Base-by-base conservation (phyloP, 2,113 vertebrate genomes). In the Cettia cetti region DNA sequence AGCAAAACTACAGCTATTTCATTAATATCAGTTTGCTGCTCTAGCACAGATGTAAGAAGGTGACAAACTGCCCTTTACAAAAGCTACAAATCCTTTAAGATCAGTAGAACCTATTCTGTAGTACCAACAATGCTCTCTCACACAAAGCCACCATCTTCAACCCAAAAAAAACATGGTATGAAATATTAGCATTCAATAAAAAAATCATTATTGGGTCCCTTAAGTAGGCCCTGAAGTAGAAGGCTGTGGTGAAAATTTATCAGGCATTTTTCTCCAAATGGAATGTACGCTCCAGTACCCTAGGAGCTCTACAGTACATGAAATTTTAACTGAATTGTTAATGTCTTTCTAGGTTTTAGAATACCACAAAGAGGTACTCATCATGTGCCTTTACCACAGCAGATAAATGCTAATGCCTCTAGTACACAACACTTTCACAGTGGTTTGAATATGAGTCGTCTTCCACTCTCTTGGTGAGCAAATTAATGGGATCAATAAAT, bases 281-380 rank as follows among this genome's bases (percentile, higher is more conserved):
- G 90, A 97, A 57, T 78, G 72, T 39, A 94, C 0, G 54, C 92
- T 97, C 96, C 94, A 95, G 69, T 80, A 92, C 81, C 91, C 64
- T 85, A 89, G 95, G 87, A 97, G 94, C 89, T 82, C 66, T 56
- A 35, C 1, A 70, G 83, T 27, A 94, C 95, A 98, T 97, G 92
- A 97, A 97, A 97, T 96, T 98, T 97, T 98, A 97, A 98, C 91
- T 1, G 86, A 97, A 97, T 96, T 97, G 89, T 97, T 96, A 98
- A 97, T 98, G 97, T 86, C 96, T 97, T 98, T 97, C 96, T 96
- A 98, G 95, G 97, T 97, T 98, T 97, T 97, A 93, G 6, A 93
- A 97, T 93, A 93, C 97, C 98, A 95, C 97, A 97, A 97, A 98
- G 89, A 97, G 87, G 97, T 96, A 87, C 92, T 91, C 90, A 95